Percentiles rank a stretch among this genome's conserved stretches.
Conservation (phyloP, 2,113 vertebrate species). For the Parotia lawesii region DNA sequence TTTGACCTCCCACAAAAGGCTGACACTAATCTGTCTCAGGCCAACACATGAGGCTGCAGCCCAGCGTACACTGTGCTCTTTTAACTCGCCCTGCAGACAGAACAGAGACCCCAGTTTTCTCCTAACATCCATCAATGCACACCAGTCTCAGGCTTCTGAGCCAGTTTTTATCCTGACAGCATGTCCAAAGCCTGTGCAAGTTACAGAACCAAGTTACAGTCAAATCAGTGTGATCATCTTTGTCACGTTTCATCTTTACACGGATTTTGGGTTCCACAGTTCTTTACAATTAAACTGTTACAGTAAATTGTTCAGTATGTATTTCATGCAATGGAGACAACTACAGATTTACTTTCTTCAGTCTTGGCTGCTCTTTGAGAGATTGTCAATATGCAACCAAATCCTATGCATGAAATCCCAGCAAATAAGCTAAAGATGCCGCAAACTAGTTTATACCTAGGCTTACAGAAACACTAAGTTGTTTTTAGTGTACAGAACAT, state of each 20-base stretch:
- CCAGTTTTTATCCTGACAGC: not conserved
- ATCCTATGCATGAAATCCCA: not conserved
- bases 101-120: not conserved
- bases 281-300: not conserved
- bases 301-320: not conserved
- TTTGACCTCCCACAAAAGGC: not conserved
- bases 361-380: not conserved
- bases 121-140: not conserved
- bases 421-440: not conserved
- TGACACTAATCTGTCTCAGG: not conserved
- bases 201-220: not conserved
- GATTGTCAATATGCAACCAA: not conserved
- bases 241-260: not conserved
- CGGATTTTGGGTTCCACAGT: not conserved
- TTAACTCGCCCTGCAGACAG: not conserved
- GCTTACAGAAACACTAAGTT: not conserved
- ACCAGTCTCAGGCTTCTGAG: not conserved
- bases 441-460: not conserved
- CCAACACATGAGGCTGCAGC: not conserved
- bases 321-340: not conserved
- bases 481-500: not conserved
- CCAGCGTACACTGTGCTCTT: rapidly evolving
- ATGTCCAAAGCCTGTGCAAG: not conserved
- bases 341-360: not conserved
- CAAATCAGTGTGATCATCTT: not conserved